These are phyloP conservation scores for Orgyia antiqua DNA, from an alignment of 2,888 invertebrate genomes.

Conservation along the genomic window DNA sequence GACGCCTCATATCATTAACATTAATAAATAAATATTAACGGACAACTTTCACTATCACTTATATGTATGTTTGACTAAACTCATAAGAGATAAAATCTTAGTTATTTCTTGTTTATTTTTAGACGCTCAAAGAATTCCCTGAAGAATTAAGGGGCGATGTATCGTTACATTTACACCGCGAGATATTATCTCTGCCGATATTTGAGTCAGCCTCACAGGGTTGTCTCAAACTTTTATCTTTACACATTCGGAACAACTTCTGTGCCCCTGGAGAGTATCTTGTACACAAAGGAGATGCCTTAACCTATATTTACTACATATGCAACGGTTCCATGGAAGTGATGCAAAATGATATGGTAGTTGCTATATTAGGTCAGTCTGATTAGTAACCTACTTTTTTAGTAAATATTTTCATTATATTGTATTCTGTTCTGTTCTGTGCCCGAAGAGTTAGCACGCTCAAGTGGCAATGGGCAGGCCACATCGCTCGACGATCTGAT, in stretches of 20 bases:
- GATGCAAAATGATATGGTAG: constrained; percentile 96
- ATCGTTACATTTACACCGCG: constrained; percentile 96
- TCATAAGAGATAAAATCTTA: too few relatives aligned
- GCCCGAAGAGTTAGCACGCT: too few relatives aligned
- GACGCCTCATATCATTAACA: too few relatives aligned
- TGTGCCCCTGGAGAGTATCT: constrained; percentile 97
- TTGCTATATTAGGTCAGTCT: constrained; percentile 89
- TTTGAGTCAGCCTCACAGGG: constrained; percentile 97
- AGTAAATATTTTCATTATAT: too few relatives aligned
- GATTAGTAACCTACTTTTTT: too few relatives aligned
- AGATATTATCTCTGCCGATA: constrained; percentile 95
- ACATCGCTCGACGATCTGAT: too few relatives aligned
- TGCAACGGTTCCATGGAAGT: constrained; percentile 99
- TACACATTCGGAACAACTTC: constrained; percentile 96
- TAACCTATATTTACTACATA: constrained; percentile 95
- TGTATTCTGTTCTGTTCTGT: too few relatives aligned
- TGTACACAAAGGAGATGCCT: constrained; percentile 95
- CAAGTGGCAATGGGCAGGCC: too few relatives aligned
- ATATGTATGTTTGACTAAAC: too few relatives aligned
- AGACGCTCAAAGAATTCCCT: constrained; percentile 97
- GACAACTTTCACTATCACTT: too few relatives aligned
- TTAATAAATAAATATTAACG: too few relatives aligned
- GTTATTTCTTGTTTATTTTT: constrained; percentile 38
- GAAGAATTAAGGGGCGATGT: constrained; percentile 97
- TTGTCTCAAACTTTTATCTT: constrained; percentile 92